A percentile compares a stretch with the other conserved stretches of the same genome.
phyloP scores from a whole-genome alignment of 2,797 vertebrate genomes.

The Chiloscyllium punctatum region DNA sequence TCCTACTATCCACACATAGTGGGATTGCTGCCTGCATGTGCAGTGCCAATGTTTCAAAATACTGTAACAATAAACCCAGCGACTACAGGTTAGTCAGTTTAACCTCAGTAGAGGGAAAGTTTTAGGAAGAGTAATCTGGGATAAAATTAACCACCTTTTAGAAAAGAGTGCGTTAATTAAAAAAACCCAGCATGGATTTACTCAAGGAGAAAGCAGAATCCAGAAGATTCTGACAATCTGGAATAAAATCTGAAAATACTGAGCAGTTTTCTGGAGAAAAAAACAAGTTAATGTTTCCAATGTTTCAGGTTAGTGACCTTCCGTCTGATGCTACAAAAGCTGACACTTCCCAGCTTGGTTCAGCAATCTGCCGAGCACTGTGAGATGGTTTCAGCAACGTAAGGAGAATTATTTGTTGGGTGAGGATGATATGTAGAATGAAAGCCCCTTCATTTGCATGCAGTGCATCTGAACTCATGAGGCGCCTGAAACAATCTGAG shows the following conservation, averaged over 20 bases:
- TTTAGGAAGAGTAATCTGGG: too few species aligned
- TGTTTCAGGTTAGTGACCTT: not conserved
- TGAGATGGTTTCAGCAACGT: not conserved
- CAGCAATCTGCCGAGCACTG: not conserved
- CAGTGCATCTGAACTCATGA: not conserved
- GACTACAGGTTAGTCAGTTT: too few species aligned
- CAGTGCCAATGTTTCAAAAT: not conserved
- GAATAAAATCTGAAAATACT: too few species aligned
- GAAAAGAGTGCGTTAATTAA: too few species aligned
- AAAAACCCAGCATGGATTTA: too few species aligned
- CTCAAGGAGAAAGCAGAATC: too few species aligned
- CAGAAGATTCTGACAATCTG: too few species aligned
- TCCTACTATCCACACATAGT: not conserved
- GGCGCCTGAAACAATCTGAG: not conserved
- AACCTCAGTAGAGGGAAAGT: too few species aligned
- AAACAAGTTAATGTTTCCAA: too few species aligned
- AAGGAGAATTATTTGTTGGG: not conserved
- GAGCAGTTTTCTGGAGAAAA: too few species aligned
- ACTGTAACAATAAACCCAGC: too few species aligned
- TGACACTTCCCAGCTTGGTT: not conserved
- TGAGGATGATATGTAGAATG: not conserved
- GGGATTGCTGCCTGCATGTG: not conserved
- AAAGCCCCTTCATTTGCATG: not conserved
- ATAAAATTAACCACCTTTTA: too few species aligned
- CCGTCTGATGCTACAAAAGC: not conserved